phyloP scores from a whole-genome alignment of 1,140 invertebrate genomes.

The Euglossa dilemma region DNA sequence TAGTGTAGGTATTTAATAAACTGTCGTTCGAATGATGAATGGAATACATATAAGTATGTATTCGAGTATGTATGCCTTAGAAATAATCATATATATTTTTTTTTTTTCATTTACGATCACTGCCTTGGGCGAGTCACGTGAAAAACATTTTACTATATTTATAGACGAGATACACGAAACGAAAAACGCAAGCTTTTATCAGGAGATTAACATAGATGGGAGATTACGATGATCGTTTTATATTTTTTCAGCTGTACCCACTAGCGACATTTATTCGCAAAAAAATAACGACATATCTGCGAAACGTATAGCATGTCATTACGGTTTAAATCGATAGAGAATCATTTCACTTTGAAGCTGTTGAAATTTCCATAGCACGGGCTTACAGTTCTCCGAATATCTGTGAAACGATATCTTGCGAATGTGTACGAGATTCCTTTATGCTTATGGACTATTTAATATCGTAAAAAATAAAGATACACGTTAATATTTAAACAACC shows the following conservation, averaged over 20 bases:
- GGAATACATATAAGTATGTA: conserved; percentile 7
- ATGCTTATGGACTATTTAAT: conserved; percentile 43
- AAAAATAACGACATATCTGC: background rate
- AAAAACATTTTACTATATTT: conserved; percentile 53
- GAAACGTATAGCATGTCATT: conserved; percentile 11
- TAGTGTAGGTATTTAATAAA: conserved; percentile 43
- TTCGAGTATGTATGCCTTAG: conserved; percentile 44
- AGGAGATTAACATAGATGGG: background rate
- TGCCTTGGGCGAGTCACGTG: conserved; percentile 54
- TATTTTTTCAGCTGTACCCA: conserved; percentile 31
- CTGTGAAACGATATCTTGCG: background rate
- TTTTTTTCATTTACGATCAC: conserved; percentile 54
- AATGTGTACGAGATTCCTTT: conserved; percentile 29
- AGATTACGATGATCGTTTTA: conserved; percentile 17
- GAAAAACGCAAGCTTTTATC: conserved; percentile 7
- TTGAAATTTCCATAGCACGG: background rate
- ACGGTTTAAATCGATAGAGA: conserved; percentile 10
- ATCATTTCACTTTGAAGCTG: conserved; percentile 3
- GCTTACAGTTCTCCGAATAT: conserved; percentile 12
- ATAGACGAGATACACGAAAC: conserved; percentile 36
- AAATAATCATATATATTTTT: conserved; percentile 53
- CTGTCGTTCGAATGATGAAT: conserved; percentile 26
- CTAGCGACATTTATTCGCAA: conserved; percentile 10
- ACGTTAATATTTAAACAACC: conserved; percentile 8
- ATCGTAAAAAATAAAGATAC: conserved; percentile 42